Percentiles rank a stretch among this genome's conserved stretches.
Conservation (phyloP, 1,140 invertebrate species). For the Procambarus virginalis region DNA sequence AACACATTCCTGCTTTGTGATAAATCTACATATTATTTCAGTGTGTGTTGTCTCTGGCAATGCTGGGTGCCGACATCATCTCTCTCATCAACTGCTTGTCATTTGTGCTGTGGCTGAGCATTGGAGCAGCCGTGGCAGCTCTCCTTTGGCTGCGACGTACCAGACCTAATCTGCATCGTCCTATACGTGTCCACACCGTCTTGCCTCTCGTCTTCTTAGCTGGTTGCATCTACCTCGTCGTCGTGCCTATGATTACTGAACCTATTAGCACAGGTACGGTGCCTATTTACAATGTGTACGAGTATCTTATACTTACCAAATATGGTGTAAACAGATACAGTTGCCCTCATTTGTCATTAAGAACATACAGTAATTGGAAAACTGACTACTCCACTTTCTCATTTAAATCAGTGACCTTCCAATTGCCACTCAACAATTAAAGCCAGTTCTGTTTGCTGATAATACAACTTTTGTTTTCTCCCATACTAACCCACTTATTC, state of each 20-base stretch:
- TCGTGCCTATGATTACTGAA: conserved; percentile 75
- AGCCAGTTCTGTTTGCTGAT: no score
- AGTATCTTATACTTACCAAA: no score
- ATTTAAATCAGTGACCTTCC: no score
- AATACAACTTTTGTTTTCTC: no score
- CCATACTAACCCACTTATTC: no score
- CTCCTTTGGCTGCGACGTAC: conserved; percentile 85
- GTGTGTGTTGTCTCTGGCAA: conserved; percentile 83
- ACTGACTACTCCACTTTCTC: no score
- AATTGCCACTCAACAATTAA: no score
- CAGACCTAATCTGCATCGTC: conserved; percentile 84
- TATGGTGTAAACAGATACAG: no score
- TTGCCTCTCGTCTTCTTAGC: conserved; percentile 78
- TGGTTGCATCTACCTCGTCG: conserved; percentile 77
- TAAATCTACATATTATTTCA: conserved; percentile 72
- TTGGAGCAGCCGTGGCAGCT: conserved; percentile 84
- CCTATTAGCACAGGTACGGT: conserved; percentile 73
- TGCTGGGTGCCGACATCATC: conserved; percentile 84
- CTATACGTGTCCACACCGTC: conserved; percentile 83
- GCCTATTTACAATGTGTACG: no score
- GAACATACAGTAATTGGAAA: no score
- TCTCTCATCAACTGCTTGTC: conserved; percentile 86
- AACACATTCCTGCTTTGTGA: neutral
- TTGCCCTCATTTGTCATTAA: no score
- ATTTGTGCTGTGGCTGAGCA: conserved; percentile 86